Evolutionary conservation across 1,140 invertebrate genomes (phyloP).

Genomic region (Tachypleus tridentatus): DNA sequence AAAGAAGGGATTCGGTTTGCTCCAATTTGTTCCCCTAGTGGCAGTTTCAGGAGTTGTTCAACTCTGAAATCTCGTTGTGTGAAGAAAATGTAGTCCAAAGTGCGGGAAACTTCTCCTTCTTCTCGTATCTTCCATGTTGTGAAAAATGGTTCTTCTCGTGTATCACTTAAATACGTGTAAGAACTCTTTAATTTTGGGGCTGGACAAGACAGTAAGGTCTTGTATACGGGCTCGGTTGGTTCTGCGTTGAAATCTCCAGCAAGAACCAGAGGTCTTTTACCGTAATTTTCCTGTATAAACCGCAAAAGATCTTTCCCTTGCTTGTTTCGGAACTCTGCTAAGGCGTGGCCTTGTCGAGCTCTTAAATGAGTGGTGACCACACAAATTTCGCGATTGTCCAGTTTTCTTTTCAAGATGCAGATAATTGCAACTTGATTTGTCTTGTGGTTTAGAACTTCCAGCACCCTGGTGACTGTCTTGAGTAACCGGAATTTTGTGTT

Average conservation of each 20-base stretch:
- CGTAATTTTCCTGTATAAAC: slow-evolving; percentile 40
- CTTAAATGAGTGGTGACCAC: slow-evolving; percentile 63
- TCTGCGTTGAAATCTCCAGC: slow-evolving; percentile 69
- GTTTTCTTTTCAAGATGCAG: slow-evolving; percentile 35
- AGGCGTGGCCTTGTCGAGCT: slow-evolving; percentile 49
- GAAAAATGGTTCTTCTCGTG: slow-evolving; percentile 40
- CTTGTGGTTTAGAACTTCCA: slow-evolving; percentile 53
- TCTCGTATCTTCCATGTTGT: slow-evolving; percentile 65
- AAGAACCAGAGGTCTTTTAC: slow-evolving; percentile 44
- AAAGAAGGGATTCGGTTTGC: slow-evolving; percentile 37
- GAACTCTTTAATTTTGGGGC: slow-evolving; percentile 6
- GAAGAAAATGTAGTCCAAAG: slow-evolving; percentile 66
- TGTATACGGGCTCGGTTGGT: slow-evolving; percentile 56
- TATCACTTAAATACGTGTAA: too few species aligned
- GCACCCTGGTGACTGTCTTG: slow-evolving; percentile 43
- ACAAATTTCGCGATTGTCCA: slow-evolving; percentile 45
- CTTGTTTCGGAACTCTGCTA: slow-evolving; percentile 54
- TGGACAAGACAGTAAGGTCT: slow-evolving; percentile 34
- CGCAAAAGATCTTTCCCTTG: slow-evolving; percentile 57
- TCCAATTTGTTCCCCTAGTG: too few species aligned
- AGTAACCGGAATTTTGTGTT: slow-evolving; percentile 48
- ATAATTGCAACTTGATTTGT: slow-evolving; percentile 47
- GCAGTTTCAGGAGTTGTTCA: slow-evolving; percentile 45
- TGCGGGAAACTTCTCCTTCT: slow-evolving; percentile 47
- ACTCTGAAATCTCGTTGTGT: slow-evolving; percentile 44